Evolutionary conservation across 30 jellyfish, hydroid and myxozoan species (phyloP).

Genomic region (Aurelia coerulea): DNA sequence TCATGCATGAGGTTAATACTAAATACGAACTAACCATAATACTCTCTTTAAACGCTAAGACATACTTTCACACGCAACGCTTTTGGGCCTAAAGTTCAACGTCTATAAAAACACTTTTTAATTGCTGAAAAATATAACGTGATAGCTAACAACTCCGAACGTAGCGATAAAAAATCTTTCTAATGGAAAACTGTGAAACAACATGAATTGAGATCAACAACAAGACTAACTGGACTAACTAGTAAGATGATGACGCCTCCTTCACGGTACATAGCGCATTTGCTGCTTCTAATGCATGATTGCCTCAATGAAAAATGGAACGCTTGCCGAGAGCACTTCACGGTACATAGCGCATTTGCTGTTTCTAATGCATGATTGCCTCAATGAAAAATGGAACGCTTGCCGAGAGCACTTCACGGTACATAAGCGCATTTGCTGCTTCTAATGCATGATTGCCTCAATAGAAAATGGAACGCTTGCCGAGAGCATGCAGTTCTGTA

Average conservation of each 20-base stretch:
- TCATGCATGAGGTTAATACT: slow-evolving; percentile 13
- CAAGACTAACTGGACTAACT: slow-evolving; percentile 4
- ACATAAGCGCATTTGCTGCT: no score
- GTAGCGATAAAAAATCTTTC: not conserved
- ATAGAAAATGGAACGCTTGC: no score
- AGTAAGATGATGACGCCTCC: not conserved
- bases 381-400: no score
- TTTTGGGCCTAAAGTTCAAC: slow-evolving; percentile 53
- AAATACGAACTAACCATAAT: slow-evolving; percentile 32
- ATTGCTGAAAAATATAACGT: slow-evolving; percentile 52
- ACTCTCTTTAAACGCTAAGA: slow-evolving; percentile 26
- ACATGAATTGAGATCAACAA: not conserved
- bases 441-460: no score
- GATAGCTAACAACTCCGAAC: slow-evolving; percentile 11
- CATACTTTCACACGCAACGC: slow-evolving; percentile 55
- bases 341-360: no score
- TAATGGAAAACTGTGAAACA: slow-evolving; percentile 17
- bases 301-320: no score
- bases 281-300: no score
- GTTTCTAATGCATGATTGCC: no score
- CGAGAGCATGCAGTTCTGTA: no score
- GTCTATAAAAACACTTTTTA: slow-evolving; percentile 52
- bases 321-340: no score
- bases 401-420: no score
- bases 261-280: no score